These are phyloP conservation scores for Drosophila burlai DNA, from an alignment of 1,140 invertebrate species.

Conservation along the genomic window DNA sequence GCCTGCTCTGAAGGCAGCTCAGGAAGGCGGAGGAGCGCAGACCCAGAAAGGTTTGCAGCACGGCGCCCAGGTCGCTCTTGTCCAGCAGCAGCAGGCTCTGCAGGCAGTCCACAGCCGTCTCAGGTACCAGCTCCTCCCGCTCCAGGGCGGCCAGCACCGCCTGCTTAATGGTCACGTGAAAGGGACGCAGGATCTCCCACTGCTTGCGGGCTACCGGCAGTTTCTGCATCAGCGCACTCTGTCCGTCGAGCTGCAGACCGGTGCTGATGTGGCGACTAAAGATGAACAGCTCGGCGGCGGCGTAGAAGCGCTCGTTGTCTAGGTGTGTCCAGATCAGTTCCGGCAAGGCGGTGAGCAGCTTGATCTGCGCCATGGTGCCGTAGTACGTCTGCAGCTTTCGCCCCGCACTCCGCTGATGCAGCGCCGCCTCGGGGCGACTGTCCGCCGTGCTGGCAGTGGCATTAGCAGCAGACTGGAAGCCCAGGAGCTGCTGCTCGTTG, in stretches of 20 bases:
- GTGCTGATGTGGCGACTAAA: slow-evolving; percentile 94
- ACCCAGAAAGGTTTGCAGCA: slow-evolving; percentile 86
- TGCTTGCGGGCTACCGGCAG: slow-evolving; percentile 91
- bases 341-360: slow-evolving; percentile 93
- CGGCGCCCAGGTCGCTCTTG: slow-evolving; percentile 84
- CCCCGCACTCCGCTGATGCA: slow-evolving; percentile 76
- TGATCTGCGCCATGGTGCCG: slow-evolving; percentile 92
- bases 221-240: slow-evolving; percentile 83
- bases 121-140: slow-evolving; percentile 87
- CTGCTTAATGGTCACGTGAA: slow-evolving; percentile 88
- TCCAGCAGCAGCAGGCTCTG: slow-evolving; percentile 88
- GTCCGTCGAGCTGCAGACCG: slow-evolving; percentile 83
- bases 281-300: slow-evolving; percentile 93
- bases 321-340: slow-evolving; percentile 94
- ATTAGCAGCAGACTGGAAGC: slow-evolving; percentile 87
- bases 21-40: slow-evolving; percentile 86
- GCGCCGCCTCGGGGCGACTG: slow-evolving; percentile 19
- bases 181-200: slow-evolving; percentile 90
- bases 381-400: slow-evolving; percentile 84
- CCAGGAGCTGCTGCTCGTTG: slow-evolving; percentile 90
- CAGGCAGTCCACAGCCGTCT: slow-evolving; percentile 88
- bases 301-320: slow-evolving; percentile 90
- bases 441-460: not conserved
- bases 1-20: slow-evolving; percentile 77
- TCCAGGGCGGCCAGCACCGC: slow-evolving; percentile 87